These are phyloP conservation scores for Cremastinae sp. DNA, from an alignment of 2,888 invertebrate species.

Conservation along the genomic window DNA sequence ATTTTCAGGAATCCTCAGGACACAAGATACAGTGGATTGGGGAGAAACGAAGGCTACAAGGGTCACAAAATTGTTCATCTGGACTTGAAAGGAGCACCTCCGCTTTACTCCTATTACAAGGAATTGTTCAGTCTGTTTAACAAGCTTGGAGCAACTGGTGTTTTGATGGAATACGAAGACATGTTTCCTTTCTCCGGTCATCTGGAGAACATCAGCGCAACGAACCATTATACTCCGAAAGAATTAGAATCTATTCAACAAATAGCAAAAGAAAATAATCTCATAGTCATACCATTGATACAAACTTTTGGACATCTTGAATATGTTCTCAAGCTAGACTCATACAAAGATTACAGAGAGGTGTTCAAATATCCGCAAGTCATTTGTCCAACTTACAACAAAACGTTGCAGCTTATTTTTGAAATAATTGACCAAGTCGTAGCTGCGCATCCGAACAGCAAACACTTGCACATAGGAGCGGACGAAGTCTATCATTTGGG, in stretches of 20 bases:
- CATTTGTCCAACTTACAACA: slow-evolving; percentile 86
- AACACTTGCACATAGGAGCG: slow-evolving; percentile 88
- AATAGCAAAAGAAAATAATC: slow-evolving; percentile 82
- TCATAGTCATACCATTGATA: slow-evolving; percentile 89
- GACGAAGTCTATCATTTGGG: slow-evolving; percentile 91
- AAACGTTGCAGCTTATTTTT: slow-evolving; percentile 82
- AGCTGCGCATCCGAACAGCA: slow-evolving; percentile 81
- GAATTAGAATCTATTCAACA: slow-evolving; percentile 82
- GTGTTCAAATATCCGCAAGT: slow-evolving; percentile 83
- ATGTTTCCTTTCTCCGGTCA: slow-evolving; percentile 89
- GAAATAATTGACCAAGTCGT: slow-evolving; percentile 88
- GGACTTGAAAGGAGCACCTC: slow-evolving; percentile 92
- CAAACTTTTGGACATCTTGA: slow-evolving; percentile 94
- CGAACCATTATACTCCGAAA: slow-evolving; percentile 84
- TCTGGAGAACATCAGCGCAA: slow-evolving; percentile 83
- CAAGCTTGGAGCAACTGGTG: slow-evolving; percentile 87
- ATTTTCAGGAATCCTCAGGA: slow-evolving; percentile 34
- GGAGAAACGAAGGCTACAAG: slow-evolving; percentile 64
- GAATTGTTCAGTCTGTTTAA: slow-evolving; percentile 84
- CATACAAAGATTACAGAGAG: slow-evolving; percentile 86
- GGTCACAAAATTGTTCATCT: slow-evolving; percentile 88
- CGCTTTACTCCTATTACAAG: slow-evolving; percentile 84
- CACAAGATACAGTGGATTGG: slow-evolving; percentile 30
- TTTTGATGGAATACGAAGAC: slow-evolving; percentile 93
- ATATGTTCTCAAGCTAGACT: slow-evolving; percentile 87